phyloP scores from a whole-genome alignment of 2,113 vertebrate genomes.

The Paralichthys olivaceus region DNA sequence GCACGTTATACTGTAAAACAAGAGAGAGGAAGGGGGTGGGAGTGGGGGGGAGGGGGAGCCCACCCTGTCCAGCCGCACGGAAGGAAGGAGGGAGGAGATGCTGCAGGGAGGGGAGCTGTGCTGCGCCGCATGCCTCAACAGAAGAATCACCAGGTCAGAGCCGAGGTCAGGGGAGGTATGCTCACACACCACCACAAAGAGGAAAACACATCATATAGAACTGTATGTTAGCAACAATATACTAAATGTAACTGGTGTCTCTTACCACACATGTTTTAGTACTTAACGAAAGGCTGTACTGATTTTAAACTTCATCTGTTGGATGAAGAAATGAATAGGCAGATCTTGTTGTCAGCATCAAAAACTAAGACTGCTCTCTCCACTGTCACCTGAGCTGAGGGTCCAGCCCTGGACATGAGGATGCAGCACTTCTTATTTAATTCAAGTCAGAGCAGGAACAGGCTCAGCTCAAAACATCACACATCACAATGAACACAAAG shows the following conservation, averaged over 20 bases:
- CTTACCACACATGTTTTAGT: not conserved
- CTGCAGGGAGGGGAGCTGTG: not conserved
- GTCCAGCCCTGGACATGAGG: not conserved
- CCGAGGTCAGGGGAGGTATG: conserved; percentile 42
- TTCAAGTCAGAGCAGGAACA: not conserved
- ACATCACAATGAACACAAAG: no score
- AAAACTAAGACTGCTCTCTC: not conserved
- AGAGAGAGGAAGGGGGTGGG: not conserved
- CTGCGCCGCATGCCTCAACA: conserved; percentile 40
- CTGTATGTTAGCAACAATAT: not conserved
- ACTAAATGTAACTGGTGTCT: not conserved
- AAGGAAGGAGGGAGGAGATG: conserved; percentile 48
- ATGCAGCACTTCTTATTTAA: not conserved
- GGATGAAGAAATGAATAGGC: no score
- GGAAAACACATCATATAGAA: not conserved
- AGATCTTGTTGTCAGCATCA: not conserved
- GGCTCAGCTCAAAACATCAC: not conserved
- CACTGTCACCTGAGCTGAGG: not conserved
- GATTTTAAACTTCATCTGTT: not conserved
- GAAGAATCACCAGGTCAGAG: conserved; percentile 45
- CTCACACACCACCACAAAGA: not conserved
- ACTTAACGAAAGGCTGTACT: not conserved
- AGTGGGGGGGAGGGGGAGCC: not conserved
- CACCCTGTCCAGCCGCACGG: conserved; percentile 12
- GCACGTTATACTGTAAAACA: not conserved